Evolutionary conservation across 1,140 invertebrate genomes (phyloP).

Genomic region (Trichonephila clavipes): DNA sequence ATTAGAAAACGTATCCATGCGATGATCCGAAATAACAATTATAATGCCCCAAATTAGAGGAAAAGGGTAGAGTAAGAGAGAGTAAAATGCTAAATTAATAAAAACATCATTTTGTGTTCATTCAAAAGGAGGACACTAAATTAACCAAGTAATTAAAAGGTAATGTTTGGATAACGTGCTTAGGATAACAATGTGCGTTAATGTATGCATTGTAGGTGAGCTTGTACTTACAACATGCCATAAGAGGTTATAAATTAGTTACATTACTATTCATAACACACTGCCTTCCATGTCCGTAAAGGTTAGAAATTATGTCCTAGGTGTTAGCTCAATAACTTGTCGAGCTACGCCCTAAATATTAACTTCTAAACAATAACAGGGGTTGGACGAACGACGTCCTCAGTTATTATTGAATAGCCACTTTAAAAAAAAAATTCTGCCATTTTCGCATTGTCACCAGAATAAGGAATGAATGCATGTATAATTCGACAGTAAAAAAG

Average conservation of each 20-base stretch:
- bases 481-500: too few relatives aligned
- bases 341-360: not conserved
- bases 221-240: not conserved
- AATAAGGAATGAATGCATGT: too few relatives aligned
- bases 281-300: not conserved
- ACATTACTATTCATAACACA: not conserved
- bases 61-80: too few relatives aligned
- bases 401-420: too few relatives aligned
- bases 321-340: not conserved
- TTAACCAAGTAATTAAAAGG: not conserved
- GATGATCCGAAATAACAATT: too few relatives aligned
- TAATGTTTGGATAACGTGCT: not conserved
- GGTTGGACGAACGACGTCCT: too few relatives aligned
- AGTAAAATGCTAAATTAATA: too few relatives aligned
- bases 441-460: too few relatives aligned
- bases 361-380: not conserved
- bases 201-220: not conserved
- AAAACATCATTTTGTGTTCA: too few relatives aligned
- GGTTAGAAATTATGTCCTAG: not conserved
- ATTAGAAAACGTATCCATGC: too few relatives aligned
- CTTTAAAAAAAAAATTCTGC: too few relatives aligned
- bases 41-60: too few relatives aligned
- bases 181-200: not conserved
- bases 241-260: not conserved
- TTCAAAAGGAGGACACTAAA: not conserved